Evolutionary conservation across 1,140 invertebrate genomes (phyloP).

Genomic region (Musca domestica): DNA sequence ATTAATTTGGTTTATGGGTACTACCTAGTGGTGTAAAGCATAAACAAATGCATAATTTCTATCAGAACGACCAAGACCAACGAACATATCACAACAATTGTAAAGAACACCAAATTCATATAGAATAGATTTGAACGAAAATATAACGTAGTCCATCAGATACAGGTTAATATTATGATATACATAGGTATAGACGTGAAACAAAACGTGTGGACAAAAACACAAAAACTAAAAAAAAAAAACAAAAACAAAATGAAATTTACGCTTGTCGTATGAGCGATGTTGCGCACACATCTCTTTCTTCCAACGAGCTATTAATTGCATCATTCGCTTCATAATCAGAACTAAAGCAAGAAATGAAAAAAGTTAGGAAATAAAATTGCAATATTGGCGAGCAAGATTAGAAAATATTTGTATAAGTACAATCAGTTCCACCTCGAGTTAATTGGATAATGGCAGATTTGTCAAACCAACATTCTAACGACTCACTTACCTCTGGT

Average conservation of each 20-base stretch:
- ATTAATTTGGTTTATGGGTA: no score
- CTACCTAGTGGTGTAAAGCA: no score
- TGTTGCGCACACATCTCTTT: slow-evolving; percentile 25
- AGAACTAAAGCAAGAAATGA: slow-evolving; percentile 19
- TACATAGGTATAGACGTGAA: background rate
- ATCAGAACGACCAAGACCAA: no score
- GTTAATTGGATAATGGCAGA: background rate
- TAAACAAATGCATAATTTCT: no score
- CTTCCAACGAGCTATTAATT: slow-evolving; percentile 22
- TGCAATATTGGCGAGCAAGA: slow-evolving; percentile 1
- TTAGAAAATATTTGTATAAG: background rate
- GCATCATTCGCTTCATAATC: slow-evolving; percentile 23
- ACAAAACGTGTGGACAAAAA: background rate
- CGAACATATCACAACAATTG: no score
- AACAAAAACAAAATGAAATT: slow-evolving; percentile 36
- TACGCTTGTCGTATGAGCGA: slow-evolving; percentile 47
- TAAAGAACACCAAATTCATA: no score
- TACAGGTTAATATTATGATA: no score
- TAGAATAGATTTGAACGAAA: no score
- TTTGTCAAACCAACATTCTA: background rate
- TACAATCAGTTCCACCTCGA: background rate
- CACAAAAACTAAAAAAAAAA: slow-evolving; percentile 22
- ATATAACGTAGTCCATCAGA: no score
- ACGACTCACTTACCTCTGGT: slow-evolving; percentile 1
- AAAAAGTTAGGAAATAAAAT: background rate